These are phyloP conservation scores for Torymus aiolomorphi DNA, from an alignment of 2,888 invertebrate species.

Conservation along the genomic window DNA sequence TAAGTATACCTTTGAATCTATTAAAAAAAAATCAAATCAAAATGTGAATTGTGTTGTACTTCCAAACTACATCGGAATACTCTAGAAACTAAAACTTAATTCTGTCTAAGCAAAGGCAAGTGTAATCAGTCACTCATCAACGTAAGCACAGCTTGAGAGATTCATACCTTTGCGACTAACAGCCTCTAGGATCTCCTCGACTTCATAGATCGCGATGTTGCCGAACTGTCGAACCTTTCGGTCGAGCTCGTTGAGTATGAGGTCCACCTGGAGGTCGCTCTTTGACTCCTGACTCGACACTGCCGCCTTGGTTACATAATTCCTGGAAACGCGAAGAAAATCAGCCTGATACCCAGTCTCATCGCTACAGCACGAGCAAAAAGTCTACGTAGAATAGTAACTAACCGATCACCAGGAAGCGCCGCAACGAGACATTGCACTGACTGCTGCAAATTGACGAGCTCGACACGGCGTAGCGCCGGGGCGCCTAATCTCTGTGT, in stretches of 20 bases:
- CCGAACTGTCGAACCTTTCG: not conserved
- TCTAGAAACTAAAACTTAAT: too few relatives aligned
- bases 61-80: too few relatives aligned
- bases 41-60: too few relatives aligned
- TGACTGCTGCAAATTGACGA: too few relatives aligned
- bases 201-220: too few relatives aligned
- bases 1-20: too few relatives aligned
- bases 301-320: slow-evolving; percentile 50
- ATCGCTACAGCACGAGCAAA: not conserved
- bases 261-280: not conserved
- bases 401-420: not conserved
- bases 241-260: slow-evolving; percentile 25
- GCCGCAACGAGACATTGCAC: not conserved
- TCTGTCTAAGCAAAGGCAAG: too few relatives aligned
- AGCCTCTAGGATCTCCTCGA: too few relatives aligned
- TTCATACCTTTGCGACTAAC: too few relatives aligned
- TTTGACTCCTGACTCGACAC: not conserved
- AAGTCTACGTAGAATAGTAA: not conserved
- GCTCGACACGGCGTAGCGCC: not conserved
- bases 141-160: too few relatives aligned
- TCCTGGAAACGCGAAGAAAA: slow-evolving; percentile 22
- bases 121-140: too few relatives aligned
- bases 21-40: too few relatives aligned
- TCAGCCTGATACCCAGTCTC: not conserved
- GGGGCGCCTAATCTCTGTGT: slow-evolving; percentile 32